Evolutionary conservation across 2,888 invertebrate species (phyloP), one percentile per base, ranked within the genome.

Genomic region (Lasius platythorax): DNA sequence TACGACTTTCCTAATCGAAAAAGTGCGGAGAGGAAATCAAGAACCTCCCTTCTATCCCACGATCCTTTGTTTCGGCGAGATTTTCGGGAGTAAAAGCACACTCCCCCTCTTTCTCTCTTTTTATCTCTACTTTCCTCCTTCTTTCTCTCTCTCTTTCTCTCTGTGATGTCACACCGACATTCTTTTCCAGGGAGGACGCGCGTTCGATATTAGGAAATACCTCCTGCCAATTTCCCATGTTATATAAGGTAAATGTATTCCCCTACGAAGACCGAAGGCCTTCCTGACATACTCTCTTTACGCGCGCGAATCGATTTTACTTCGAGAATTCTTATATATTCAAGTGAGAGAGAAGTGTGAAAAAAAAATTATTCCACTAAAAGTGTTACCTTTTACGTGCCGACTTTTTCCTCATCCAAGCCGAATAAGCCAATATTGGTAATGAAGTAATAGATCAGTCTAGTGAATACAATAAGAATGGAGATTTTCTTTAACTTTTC

Each of bases 151-250:
- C 72, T 79, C 67, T 40, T 30, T 67, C 63, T 70, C 73, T 70
- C 66, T 61, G 81, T 74, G 40, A 88, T 86, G 87, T 89, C 90
- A 89, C 87, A 84, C 79, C 85, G 78, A 88, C 90, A 91, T 91
- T 89, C 89, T 89, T 88, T 87, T 88, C 89, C 87, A 74, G 82
- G 87, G 88, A 87, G 88, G 86, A 84, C 87, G 86, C 58, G 82
- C 83, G 88, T 85, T 89, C 91, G 91, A 91, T 92, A 92, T 92
- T 92, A 91, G 91, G 88, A 92, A 92, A 92, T 92, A 91, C 92
- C 91, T 91, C 84, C 87, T 91, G 88, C 89, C 89, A 90, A 90
- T 91, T 91, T 87, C 87, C 85, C 78, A 72, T 79, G 90, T 88
- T 90, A 89, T 86, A 86, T 88, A 87, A 90, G 86, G 87, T 87